Base-by-base conservation (phyloP, 2,888 invertebrate genomes). In the Polydesmus complanatus region DNA sequence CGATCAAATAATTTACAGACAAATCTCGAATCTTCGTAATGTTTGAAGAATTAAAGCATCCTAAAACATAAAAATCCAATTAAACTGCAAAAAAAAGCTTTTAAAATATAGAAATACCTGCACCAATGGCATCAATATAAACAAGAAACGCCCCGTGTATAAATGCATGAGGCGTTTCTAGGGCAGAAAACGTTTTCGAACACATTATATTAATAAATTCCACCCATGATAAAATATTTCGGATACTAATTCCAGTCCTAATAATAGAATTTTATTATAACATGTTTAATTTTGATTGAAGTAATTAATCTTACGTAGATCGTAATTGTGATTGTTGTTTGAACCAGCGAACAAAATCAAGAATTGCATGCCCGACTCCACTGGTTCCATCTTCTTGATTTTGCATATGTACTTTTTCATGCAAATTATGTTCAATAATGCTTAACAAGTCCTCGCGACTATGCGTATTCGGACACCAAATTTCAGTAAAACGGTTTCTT, bases 401-500 rank as follows among this genome's bases (percentile, higher is more conserved):
- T 59, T 71, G 70, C 73, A 66, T 73, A 8, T 77, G 76, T 49
- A 83, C 76, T 1, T 79, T 80, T 59, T 73, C 70, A 57, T 71
- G 72, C 50, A 93, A 77, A 72, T 91, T 93, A 69, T 86, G 87
- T 69, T 85, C 83, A 27, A 93, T 82, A 62, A 97, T 94, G 59
- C 79, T 77, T 18, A 84, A 75, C 50, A 94, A 77, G 74, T 97
- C 96, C 18, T 81, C 78, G 58, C 81, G 77, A 25, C 82, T 79
- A 19, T 81, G 81, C 11, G 85, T 85, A 56, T 83, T 81, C 61
- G 87, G 88, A 70, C 96, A 96, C 97, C 97, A 99, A 70, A 99
- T 92, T 78, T 99, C 98, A 0, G 98, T 97, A 69, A 99, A 94
- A 55, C 98, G 83, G 78, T 99, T 99, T 57, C 98, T 79, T 56